phyloP scores from a whole-genome alignment of 2,113 vertebrate genomes.

The Gobius niger region DNA sequence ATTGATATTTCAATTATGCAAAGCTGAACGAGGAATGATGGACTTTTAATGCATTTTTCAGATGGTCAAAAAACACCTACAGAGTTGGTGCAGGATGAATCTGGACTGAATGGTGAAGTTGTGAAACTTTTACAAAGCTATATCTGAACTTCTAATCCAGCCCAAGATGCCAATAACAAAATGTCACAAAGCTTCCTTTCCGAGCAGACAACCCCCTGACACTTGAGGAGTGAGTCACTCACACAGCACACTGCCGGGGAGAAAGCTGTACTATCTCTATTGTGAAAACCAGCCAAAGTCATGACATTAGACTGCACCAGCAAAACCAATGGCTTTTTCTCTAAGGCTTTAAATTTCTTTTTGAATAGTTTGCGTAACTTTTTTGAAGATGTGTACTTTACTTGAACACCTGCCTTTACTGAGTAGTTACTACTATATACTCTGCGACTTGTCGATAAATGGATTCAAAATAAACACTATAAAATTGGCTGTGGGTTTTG shows the following conservation, averaged over 20 bases:
- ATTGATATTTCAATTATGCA: not conserved
- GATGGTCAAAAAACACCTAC: not conserved
- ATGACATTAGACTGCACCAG: not conserved
- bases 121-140: not conserved
- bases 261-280: not conserved
- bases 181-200: not conserved
- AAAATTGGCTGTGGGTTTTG: no score
- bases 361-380: not conserved
- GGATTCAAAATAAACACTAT: no score
- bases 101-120: not conserved
- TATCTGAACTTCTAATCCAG: not conserved
- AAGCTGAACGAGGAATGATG: not conserved
- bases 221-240: slow-evolving; percentile 1
- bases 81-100: not conserved
- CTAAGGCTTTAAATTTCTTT: not conserved
- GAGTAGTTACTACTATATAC: no score
- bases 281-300: not conserved
- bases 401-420: no score
- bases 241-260: not conserved
- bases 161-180: slow-evolving; percentile 1
- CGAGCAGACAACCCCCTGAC: not conserved
- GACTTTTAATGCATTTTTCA: not conserved
- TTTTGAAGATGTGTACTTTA: not conserved
- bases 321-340: not conserved
- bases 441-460: no score